These are phyloP conservation scores for Lasioglossum baleicum DNA, from an alignment of 1,140 invertebrate genomes.

Conservation along the genomic window DNA sequence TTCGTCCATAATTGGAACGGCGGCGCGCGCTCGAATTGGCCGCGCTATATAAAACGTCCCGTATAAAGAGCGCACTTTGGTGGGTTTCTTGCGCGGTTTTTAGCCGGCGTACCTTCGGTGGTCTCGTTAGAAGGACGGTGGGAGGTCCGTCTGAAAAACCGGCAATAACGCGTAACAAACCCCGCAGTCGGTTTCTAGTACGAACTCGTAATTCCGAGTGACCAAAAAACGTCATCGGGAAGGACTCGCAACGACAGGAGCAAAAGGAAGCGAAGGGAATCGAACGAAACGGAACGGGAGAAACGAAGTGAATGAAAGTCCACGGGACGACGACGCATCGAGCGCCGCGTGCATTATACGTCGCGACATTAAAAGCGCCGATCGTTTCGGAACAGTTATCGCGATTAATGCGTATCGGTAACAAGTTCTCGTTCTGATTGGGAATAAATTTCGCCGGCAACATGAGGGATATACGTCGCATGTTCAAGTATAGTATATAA, in stretches of 20 bases:
- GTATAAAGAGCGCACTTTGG: constrained; percentile 64
- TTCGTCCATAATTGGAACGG: constrained; percentile 62
- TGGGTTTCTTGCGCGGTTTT: constrained; percentile 57
- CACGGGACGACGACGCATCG: neutral
- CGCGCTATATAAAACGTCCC: constrained; percentile 59
- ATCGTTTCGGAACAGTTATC: constrained; percentile 17
- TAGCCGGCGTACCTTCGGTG: constrained; percentile 53
- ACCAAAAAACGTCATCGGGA: neutral
- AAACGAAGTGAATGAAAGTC: neutral
- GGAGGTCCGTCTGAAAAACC: constrained; percentile 59
- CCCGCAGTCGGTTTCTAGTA: constrained; percentile 19
- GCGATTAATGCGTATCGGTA: constrained; percentile 16
- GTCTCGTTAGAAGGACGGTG: constrained; percentile 63
- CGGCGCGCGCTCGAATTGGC: constrained; percentile 41
- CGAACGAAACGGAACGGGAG: neutral
- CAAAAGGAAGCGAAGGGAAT: neutral
- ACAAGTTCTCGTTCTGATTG: constrained; percentile 4
- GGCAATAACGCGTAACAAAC: constrained; percentile 39
- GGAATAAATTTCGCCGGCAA: constrained; percentile 27
- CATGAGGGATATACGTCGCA: constrained; percentile 24
- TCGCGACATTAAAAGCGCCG: neutral
- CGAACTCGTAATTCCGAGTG: constrained; percentile 14
- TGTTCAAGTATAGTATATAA: constrained; percentile 16
- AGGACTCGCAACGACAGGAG: neutral
- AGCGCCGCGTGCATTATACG: constrained; percentile 6